Conservation (phyloP, 1,140 invertebrate genomes). For the Drosophila paulistorum region DNA sequence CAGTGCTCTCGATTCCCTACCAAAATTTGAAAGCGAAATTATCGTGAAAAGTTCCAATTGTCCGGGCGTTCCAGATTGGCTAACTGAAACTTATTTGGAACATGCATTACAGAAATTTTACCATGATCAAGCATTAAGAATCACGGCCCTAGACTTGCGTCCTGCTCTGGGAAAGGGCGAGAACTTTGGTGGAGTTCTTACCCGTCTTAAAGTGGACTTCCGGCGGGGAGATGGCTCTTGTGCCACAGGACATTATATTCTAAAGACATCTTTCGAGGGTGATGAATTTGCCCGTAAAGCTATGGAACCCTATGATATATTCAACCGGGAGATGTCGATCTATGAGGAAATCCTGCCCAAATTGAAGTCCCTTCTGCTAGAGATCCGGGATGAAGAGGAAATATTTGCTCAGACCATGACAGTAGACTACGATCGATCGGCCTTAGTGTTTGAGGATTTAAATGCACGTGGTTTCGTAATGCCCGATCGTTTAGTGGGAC, state of each 20-base stretch:
- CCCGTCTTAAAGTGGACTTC: constrained; percentile 57
- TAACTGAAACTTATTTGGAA: constrained; percentile 63
- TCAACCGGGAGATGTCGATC: constrained; percentile 77
- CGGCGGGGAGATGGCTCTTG: constrained; percentile 33
- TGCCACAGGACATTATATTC: constrained; percentile 54
- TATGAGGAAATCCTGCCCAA: constrained; percentile 78
- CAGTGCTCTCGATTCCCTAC: constrained; percentile 56
- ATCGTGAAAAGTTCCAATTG: constrained; percentile 13
- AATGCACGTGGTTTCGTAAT: constrained; percentile 79
- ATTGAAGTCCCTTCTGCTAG: constrained; percentile 57
- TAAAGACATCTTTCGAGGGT: constrained; percentile 74
- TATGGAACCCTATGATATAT: constrained; percentile 79
- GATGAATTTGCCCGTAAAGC: constrained; percentile 63
- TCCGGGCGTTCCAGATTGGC: constrained; percentile 63
- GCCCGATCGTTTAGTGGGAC: constrained; percentile 84
- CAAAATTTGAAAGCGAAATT: constrained; percentile 27
- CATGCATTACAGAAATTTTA: constrained; percentile 56
- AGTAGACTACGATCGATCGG: constrained; percentile 64
- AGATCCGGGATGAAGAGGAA: constrained; percentile 64
- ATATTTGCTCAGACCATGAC: constrained; percentile 73
- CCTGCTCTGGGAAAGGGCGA: constrained; percentile 77
- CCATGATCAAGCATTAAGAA: constrained; percentile 50
- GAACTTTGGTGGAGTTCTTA: constrained; percentile 76
- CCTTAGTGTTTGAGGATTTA: constrained; percentile 78
- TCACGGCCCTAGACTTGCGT: constrained; percentile 49